Evolutionary conservation across 2,113 vertebrate genomes (phyloP).

Genomic region (Procapra przewalskii): DNA sequence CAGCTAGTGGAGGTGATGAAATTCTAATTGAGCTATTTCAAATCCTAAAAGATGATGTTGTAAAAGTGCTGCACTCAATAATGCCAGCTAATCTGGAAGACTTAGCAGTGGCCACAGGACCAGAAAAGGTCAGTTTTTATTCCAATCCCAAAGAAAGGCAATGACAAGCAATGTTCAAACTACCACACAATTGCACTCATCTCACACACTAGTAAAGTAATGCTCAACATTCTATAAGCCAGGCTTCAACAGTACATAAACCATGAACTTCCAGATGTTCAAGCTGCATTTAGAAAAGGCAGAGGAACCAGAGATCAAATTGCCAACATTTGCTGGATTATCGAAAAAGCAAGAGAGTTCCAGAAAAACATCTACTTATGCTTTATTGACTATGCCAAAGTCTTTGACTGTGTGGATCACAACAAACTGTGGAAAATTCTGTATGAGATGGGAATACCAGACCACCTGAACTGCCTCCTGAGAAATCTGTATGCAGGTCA

Average conservation of each 20-base stretch:
- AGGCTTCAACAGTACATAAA: background rate
- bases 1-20: background rate
- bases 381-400: background rate
- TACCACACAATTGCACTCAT: background rate
- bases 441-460: background rate
- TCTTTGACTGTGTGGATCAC: background rate
- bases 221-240: background rate
- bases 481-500: background rate
- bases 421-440: background rate
- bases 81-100: background rate
- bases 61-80: background rate
- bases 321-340: background rate
- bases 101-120: background rate
- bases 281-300: background rate
- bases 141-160: background rate
- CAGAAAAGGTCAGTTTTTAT: background rate
- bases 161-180: rapidly evolving
- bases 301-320: background rate
- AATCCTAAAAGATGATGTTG: background rate
- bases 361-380: background rate
- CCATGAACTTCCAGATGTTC: background rate
- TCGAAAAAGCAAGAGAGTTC: background rate
- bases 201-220: background rate
- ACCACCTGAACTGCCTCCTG: background rate
- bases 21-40: background rate